Base-by-base conservation (phyloP, 2,113 vertebrate species). In the Mus musculus region DNA sequence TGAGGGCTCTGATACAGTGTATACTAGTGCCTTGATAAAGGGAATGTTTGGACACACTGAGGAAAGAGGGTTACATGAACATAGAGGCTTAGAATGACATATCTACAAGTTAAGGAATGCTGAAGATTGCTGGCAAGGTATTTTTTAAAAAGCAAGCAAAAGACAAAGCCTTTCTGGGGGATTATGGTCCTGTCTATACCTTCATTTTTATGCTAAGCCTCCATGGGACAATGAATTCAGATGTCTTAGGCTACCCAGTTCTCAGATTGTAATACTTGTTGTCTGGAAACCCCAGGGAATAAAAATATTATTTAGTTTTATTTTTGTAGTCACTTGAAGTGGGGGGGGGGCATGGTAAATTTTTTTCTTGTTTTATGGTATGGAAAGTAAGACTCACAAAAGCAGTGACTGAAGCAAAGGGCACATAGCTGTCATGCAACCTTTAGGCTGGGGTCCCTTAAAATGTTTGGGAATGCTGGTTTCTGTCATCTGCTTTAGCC, bases 371-470 rank as follows among this genome's bases (percentile, higher is more conserved):
- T 94, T 77, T 42, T 8, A 30, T 24, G n/a, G n/a, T 59, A 28
- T 52, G 20, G 63, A 88, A 95, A 92, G 56, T 54, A 39, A 93
- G 69, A 46, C 76, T 67, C 71, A 92, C n/a, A 86, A 54, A 49
- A 4, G 4, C 33, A 67, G 61, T 7, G 36, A 30, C 36, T 65
- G n/a, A 82, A 82, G 80, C 19, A 42, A 88, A 89, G 88, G 7
- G 52, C 65, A 75, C 8, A 3, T 0, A 17, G 76, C 16, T 71
- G 4, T 88, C 71, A 65, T 9, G 69, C 9, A 61, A 61, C 13
- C 4, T n/a, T 4, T 7, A 28, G 20, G 71, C 10, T 77, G 67
- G 7, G 59, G 7, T 2, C 0, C 1, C 19, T 49, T 49, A 36
- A 24, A 5, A 7, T 11, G 0, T 59, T 49, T 65, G 10, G 24